These are phyloP conservation scores for Phenacoccus solenopsis DNA, from an alignment of 1,140 invertebrate genomes.

Conservation along the genomic window DNA sequence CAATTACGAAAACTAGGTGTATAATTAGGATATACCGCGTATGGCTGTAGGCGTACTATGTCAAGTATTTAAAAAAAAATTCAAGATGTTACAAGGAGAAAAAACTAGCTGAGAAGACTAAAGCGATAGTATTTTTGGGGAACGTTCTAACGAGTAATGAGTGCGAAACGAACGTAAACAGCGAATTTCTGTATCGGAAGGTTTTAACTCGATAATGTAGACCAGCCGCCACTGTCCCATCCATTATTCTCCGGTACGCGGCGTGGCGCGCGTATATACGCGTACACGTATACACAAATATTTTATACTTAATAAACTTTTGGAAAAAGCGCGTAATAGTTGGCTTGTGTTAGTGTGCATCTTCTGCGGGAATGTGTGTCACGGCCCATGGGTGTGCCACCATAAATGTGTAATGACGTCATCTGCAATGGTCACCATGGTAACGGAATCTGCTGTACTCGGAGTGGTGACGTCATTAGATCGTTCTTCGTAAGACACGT, in stretches of 20 bases:
- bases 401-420: slow-evolving; percentile 15
- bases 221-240: background rate
- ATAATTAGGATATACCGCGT: too few relatives aligned
- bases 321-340: background rate
- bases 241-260: background rate
- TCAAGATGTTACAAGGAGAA: too few relatives aligned
- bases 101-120: too few relatives aligned
- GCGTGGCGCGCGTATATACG: background rate
- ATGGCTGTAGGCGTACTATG: too few relatives aligned
- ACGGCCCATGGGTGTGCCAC: slow-evolving; percentile 16
- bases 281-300: slow-evolving; percentile 1
- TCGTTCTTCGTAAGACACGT: slow-evolving; percentile 13
- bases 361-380: slow-evolving; percentile 12
- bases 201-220: background rate
- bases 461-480: slow-evolving; percentile 11
- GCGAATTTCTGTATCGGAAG: background rate
- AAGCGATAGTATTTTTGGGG: too few relatives aligned
- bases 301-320: slow-evolving; percentile 11
- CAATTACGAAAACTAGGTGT: too few relatives aligned
- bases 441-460: slow-evolving; percentile 10
- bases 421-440: slow-evolving; percentile 7
- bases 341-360: slow-evolving; percentile 13
- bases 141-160: background rate
- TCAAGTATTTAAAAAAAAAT: too few relatives aligned
- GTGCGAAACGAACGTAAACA: background rate